phyloP scores from a whole-genome alignment of 2,113 vertebrate genomes.

The Butastur rufipennis region DNA sequence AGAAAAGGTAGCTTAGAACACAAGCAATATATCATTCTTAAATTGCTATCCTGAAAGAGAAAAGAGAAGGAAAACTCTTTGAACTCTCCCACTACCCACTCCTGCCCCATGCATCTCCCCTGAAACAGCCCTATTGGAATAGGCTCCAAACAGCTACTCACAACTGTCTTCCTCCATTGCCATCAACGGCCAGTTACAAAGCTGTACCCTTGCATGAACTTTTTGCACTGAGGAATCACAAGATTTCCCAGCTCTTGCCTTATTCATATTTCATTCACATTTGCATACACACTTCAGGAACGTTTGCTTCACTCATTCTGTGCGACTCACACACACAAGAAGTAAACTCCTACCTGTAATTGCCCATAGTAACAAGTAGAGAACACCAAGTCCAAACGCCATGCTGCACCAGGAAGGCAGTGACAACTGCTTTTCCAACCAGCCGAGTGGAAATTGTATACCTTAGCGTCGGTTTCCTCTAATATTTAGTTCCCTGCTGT shows the following conservation, averaged over 20 bases:
- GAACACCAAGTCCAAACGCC: background rate
- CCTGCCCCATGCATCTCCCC: background rate
- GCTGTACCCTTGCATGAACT: background rate
- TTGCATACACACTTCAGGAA: background rate
- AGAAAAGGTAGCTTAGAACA: background rate
- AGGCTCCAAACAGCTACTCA: background rate
- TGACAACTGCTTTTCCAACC: background rate
- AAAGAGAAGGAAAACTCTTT: background rate
- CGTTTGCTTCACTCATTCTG: background rate
- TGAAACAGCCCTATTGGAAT: background rate
- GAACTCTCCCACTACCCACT: background rate
- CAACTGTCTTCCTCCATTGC: background rate
- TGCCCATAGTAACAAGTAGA: conserved; percentile 45
- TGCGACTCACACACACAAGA: background rate
- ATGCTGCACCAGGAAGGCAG: conserved; percentile 29
- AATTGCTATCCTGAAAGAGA: background rate
- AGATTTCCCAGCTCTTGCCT: background rate
- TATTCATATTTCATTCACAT: background rate
- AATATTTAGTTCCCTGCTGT: background rate
- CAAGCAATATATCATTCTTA: background rate
- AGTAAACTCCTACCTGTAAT: conserved; percentile 62
- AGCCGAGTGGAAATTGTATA: background rate
- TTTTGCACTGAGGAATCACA: background rate
- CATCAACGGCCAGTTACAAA: background rate
- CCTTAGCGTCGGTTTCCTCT: background rate